Base-by-base conservation (phyloP, 1,140 invertebrate genomes). In the Grapholita molesta region DNA sequence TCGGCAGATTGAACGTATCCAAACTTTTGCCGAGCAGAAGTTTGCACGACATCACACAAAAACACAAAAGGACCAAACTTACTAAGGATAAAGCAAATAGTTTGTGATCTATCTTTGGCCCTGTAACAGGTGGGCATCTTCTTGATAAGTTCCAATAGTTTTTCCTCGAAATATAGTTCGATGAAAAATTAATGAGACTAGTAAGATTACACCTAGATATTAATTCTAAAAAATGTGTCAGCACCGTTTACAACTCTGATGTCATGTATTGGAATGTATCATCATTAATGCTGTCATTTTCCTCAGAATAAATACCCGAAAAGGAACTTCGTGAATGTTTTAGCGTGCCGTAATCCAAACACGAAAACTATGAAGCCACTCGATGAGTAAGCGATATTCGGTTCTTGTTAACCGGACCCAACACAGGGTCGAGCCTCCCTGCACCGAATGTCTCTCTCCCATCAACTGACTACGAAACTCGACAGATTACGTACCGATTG, bases 221-320 rank as follows among this genome's bases (percentile, higher is more conserved):
- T 66, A 67, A 72, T 65, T 48, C 70, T 68, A 72, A 68, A 72
- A 38, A 67, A 67, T 28, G 38, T 38, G 32, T 66, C 61, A 71
- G 67, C 70, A 71, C 53, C 64, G 18, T 61, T 61, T 30, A 61
- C 55, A 70, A 67, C 35, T 72, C 64, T 66, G 68, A 61, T 52
- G 42, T 67, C 30, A 33, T 71, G 61, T 64, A 72, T 68, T 72
- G 70, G 70, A 72, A 72, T 72, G 70, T 72, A 48, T 61, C 8
- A 48, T 61, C 8, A 64, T 61, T 61, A 69, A 61, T 69, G 70
- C 64, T 52, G 68, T 66, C 48, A 64, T 28, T 66, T 66, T 69
- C 18, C 24, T 72, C 68, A 65, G 66, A 69, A 69, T 61, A 71
- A 68, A 68, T 68, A 71, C 32, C 70, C 53, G 53, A 25, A 28